phyloP scores from a whole-genome alignment of 2,113 vertebrate genomes.

The Corydoras sp. region DNA sequence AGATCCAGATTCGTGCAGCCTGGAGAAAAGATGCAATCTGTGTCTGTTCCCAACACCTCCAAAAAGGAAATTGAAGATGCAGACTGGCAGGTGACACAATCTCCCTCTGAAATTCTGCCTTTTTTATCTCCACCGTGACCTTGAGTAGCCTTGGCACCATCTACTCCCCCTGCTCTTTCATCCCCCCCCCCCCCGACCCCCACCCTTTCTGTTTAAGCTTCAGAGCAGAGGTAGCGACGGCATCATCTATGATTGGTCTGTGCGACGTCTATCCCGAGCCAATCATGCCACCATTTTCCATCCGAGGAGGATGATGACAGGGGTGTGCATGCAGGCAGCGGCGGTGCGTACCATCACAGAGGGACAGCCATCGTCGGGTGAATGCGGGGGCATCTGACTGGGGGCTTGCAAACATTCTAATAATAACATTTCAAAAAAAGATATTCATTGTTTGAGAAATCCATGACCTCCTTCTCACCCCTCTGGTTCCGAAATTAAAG shows the following conservation, averaged over 20 bases:
- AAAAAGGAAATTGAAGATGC: neutral
- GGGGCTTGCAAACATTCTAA: too few species aligned
- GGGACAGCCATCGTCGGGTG: too few species aligned
- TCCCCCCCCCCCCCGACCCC: too few species aligned
- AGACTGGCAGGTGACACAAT: neutral
- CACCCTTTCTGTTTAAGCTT: slow-evolving; percentile 14
- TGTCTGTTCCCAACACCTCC: neutral
- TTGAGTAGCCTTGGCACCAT: slow-evolving; percentile 11
- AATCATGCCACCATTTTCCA: slow-evolving; percentile 11
- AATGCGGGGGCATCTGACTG: too few species aligned
- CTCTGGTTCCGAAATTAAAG: too few species aligned
- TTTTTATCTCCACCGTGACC: neutral
- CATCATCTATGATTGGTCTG: slow-evolving; percentile 17
- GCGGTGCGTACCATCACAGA: too few species aligned
- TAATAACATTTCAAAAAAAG: too few species aligned
- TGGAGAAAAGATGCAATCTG: slow-evolving; percentile 10
- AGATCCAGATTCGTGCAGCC: slow-evolving; percentile 17
- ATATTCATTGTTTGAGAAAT: too few species aligned
- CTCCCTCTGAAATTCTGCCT: neutral
- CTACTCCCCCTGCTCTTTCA: neutral
- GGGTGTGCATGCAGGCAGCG: neutral
- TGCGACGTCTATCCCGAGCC: too few species aligned
- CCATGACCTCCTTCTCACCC: too few species aligned
- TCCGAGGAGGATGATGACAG: neutral
- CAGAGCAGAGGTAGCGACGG: slow-evolving; percentile 2